Evolutionary conservation across 1,140 invertebrate genomes (phyloP).

Genomic region (Caenorhabditis latens): DNA sequence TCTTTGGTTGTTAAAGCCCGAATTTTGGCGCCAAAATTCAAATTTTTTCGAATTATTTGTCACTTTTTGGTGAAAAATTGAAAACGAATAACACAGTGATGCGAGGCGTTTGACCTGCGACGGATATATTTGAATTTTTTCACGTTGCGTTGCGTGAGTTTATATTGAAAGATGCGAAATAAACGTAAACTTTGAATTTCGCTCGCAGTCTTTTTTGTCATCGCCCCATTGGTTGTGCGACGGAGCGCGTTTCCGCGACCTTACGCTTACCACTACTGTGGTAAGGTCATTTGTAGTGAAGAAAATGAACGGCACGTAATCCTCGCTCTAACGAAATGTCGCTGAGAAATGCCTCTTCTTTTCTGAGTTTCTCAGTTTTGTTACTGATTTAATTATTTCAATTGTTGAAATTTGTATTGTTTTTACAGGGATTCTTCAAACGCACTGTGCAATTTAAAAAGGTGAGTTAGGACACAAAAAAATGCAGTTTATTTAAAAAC

Average conservation of each 20-base stretch:
- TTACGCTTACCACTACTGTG: no score
- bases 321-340: constrained; percentile 24
- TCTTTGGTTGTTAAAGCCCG: neutral
- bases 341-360: constrained; percentile 9
- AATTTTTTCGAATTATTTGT: no score
- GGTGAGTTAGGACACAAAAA: constrained; percentile 80
- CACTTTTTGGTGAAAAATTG: neutral
- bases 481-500: neutral
- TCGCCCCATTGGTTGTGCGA: no score
- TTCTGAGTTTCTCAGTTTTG: constrained; percentile 19
- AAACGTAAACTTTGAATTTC: no score
- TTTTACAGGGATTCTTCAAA: constrained; percentile 91
- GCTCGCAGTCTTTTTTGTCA: no score
- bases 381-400: neutral
- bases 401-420: neutral
- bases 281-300: constrained; percentile 47
- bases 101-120: no score
- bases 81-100: no score
- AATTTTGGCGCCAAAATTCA: no score
- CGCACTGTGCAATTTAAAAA: constrained; percentile 99
- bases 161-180: no score
- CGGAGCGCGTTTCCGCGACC: no score
- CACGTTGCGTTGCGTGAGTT: no score
- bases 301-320: constrained; percentile 48
- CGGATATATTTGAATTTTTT: no score